Conservation (phyloP, 2,113 vertebrate genomes). For the Pterocles orientalis region DNA sequence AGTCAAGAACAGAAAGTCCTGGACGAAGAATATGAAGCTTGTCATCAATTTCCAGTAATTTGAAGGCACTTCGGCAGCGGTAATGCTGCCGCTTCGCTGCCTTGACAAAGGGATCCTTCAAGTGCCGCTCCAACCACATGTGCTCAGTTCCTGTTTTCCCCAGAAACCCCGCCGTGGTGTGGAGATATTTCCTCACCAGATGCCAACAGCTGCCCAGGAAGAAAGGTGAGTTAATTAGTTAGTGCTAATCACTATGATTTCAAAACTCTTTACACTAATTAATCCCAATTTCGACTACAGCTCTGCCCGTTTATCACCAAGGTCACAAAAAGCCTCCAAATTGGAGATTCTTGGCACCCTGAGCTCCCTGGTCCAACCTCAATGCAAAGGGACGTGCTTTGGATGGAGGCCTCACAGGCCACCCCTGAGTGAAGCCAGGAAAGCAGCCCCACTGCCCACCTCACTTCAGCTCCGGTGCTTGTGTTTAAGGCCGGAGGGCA, state of each 20-base stretch:
- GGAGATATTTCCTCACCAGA: constrained; percentile 51
- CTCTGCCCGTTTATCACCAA: neutral
- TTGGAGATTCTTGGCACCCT: neutral
- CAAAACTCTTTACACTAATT: rapidly evolving
- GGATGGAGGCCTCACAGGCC: rapidly evolving
- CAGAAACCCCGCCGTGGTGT: constrained; percentile 28
- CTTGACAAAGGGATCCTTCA: constrained; percentile 90
- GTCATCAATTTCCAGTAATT: constrained; percentile 88
- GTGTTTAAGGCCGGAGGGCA: rapidly evolving
- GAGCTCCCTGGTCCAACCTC: neutral
- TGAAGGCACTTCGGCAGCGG: constrained; percentile 94
- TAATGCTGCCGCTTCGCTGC: constrained; percentile 78
- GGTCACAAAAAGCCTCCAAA: neutral
- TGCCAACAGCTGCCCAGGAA: neutral
- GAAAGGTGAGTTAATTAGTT: neutral
- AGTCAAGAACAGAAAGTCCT: constrained; percentile 86
- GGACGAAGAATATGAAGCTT: constrained; percentile 80
- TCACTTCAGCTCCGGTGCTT: rapidly evolving
- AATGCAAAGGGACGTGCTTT: rapidly evolving
- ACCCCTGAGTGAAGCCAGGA: rapidly evolving
- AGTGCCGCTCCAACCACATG: constrained; percentile 84
- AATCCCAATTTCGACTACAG: no score
- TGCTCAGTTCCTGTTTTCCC: constrained; percentile 77
- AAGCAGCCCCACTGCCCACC: rapidly evolving
- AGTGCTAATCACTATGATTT: neutral